Percentiles rank a stretch among this genome's conserved stretches.
phyloP scores from a whole-genome alignment of 53 echinoderm and acorn worm genomes.

The Crossaster papposus region DNA sequence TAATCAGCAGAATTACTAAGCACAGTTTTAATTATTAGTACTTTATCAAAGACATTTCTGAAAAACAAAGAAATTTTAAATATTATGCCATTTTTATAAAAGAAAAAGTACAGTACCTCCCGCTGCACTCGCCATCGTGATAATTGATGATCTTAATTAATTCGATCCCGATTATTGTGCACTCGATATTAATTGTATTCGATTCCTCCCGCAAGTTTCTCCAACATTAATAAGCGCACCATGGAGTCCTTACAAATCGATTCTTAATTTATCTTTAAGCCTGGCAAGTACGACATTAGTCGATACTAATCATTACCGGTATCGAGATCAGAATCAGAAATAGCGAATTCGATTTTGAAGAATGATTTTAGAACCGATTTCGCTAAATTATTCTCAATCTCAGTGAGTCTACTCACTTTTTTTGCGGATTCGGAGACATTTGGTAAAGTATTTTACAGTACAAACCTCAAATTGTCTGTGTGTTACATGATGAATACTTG shows the following conservation, averaged over 20 bases:
- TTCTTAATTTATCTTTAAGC: not conserved
- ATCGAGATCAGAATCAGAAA: no score
- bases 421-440: no score
- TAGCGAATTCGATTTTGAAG: no score
- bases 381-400: no score
- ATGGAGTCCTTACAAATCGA: not conserved
- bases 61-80: not conserved
- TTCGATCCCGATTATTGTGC: not conserved
- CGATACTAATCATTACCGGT: not conserved
- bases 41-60: not conserved
- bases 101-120: slow-evolving; percentile 30
- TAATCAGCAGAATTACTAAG: no score
- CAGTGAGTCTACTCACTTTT: no score
- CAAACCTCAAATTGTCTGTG: no score
- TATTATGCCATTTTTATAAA: not conserved
- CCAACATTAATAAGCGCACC: not conserved
- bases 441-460: no score
- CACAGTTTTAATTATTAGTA: not conserved
- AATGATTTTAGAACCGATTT: no score
- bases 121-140: slow-evolving; percentile 49
- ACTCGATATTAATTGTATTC: not conserved
- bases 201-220: not conserved
- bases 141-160: not conserved
- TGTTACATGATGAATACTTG: no score
- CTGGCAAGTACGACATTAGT: not conserved